Base-by-base conservation (phyloP, 2,888 invertebrate genomes). In the Cephus pygmeus region DNA sequence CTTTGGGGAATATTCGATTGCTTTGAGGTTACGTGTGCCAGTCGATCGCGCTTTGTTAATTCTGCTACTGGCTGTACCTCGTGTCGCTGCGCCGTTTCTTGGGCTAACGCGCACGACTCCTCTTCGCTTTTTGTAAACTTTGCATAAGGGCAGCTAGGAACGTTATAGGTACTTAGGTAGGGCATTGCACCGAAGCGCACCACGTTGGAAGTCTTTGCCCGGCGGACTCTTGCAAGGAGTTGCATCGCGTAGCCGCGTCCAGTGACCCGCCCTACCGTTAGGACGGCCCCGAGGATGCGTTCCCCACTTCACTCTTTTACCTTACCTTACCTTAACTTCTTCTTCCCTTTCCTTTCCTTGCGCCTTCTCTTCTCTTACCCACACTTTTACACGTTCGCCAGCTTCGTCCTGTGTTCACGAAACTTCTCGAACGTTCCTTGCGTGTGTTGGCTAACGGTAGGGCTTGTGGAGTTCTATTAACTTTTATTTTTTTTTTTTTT, bases 211-310 rank as follows among this genome's bases (percentile, higher is more conserved):
- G 88, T 86, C 87, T 87, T 88, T 86, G 87, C 88, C 91, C 92
- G 90, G 91, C 90, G 84, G 80, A 81, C 90, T 92, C 92, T 80
- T 79, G 77, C 79, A 79, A 75, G 30, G 69, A 68, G 77, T 56
- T 71, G 78, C 78, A 78, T 30, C 75, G 76, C 77, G 75, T 73
- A 85, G 85, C 87, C 88, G 90, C 90, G 91, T 91, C 90, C 91
- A 91, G 91, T 91, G 91, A 91, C 91, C 91, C 91, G 91, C 91
- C 91, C 91, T 91, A 91, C 91, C 91, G 91, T 91, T 91, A 91
- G 91, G 90, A 91, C 91, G 91, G 91, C 91, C 91, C 91, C 91
- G 91, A 90, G 89, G 89, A 90, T 89, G 88, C 87, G 86, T 89
- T 88, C 86, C 87, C 85, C 87, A 83, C 85, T 83, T 82, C 85